Evolutionary conservation across 2,797 vertebrate species (phyloP), one percentile per base, ranked within the genome.

Genomic region (Eulemur mongoz): DNA sequence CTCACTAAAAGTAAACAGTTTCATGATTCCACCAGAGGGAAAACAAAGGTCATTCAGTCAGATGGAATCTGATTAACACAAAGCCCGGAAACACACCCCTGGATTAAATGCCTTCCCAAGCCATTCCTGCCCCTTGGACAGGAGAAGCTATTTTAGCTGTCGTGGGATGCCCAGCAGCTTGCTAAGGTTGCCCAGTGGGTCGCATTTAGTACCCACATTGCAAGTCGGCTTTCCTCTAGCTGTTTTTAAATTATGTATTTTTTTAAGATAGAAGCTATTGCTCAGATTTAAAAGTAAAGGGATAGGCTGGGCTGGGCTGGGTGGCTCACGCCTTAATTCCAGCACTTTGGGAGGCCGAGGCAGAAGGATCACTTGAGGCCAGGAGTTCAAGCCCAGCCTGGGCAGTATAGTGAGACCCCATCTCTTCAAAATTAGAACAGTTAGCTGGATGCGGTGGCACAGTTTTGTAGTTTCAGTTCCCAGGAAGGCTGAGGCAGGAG

Each of bases 211-310:
- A 7, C 67, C 30, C 35, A n/a, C 50, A 18, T 59, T 93, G 63
- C 61, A 78, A 57, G 38, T 15, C 9, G 13, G 13, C n/a, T 82
- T 79, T 75, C 52, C 88, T 85, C n/a, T 5, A 87, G 65, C 59
- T n/a, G 20, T 72, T 70, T 78, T 35, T 45, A 76, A 81, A 82
- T 73, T 15, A 25, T 52, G n/a, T 11, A 3, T 73, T 38, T 87
- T 40, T 69, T 72, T 54, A 86, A 63, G 32, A 54, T 92, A 54
- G n/a, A 48, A 23, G 20, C 32, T 78, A 40, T 67, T 63, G 45
- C 27, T 84, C 82, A 81, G 90, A 67, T 95, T 90, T n/a, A 43
- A 81, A 93, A 79, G 45, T 10, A 83, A 82, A 89, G 18, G 54
- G 14, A n/a, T n/a, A n/a, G 63, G 63, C 63, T n/a, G 63, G 32